These are phyloP conservation scores for Cardinalis cardinalis DNA, from an alignment of 2,113 vertebrate species.

Conservation along the genomic window DNA sequence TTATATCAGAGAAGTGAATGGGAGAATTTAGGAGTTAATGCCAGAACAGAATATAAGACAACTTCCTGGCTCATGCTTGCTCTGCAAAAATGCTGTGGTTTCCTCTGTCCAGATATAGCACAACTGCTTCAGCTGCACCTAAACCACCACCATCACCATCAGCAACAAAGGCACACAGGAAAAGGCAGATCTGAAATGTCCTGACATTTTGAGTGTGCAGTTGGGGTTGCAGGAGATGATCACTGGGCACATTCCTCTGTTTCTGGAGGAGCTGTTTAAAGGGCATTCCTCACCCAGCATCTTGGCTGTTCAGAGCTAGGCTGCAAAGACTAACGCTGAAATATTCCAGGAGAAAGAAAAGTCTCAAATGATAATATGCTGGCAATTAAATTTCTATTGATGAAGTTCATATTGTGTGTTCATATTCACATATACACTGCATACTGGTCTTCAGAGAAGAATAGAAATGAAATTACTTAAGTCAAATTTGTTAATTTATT, in stretches of 20 bases:
- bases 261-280: not conserved
- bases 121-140: not conserved
- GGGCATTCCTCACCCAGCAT: not conserved
- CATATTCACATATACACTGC: not conserved
- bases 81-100: constrained; percentile 1
- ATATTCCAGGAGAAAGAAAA: not conserved
- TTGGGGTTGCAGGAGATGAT: not conserved
- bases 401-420: not conserved
- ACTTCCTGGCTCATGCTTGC: not conserved
- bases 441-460: not conserved
- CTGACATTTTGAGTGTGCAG: not conserved
- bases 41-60: not conserved
- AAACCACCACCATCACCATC: not conserved
- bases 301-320: not conserved
- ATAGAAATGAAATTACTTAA: not conserved
- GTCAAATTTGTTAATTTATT: not conserved
- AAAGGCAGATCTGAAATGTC: not conserved
- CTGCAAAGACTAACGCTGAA: not conserved
- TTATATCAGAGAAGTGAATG: not conserved
- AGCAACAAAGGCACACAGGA: not conserved
- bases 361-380: not conserved
- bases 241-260: not conserved
- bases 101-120: not conserved
- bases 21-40: not conserved
- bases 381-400: not conserved